Evolutionary conservation across 2,113 vertebrate species (phyloP).

Genomic region (Picathartes gymnocephalus): DNA sequence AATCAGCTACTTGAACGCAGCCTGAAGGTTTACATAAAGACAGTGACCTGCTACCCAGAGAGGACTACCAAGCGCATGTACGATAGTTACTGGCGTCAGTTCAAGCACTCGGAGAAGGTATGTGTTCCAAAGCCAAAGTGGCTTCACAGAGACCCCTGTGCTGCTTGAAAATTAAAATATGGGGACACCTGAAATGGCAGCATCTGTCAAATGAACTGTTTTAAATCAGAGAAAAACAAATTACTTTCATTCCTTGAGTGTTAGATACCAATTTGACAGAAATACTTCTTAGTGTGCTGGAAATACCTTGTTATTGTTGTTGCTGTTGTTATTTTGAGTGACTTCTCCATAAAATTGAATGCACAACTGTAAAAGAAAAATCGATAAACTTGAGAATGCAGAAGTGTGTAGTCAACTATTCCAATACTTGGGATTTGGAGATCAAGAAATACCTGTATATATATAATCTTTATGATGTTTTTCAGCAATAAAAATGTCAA

Average conservation of each 20-base stretch:
- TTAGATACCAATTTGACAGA: not conserved
- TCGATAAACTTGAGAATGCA: not conserved
- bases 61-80: slow-evolving; percentile 86
- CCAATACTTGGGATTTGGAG: not conserved
- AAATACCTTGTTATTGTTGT: not conserved
- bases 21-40: slow-evolving; percentile 89
- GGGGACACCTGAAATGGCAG: not conserved
- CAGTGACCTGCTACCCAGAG: slow-evolving; percentile 87
- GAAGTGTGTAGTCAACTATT: not conserved
- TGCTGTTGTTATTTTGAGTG: not conserved
- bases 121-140: not conserved
- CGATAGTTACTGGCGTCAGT: slow-evolving; percentile 84
- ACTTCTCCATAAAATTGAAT: not conserved
- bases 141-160: not conserved
- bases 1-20: slow-evolving; percentile 86
- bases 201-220: not conserved
- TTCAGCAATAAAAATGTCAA: not conserved
- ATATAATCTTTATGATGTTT: not conserved
- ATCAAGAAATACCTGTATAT: not conserved
- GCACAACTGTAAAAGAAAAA: not conserved
- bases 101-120: slow-evolving; percentile 87
- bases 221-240: not conserved
- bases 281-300: not conserved
- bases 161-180: not conserved
- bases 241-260: not conserved